Conservation (phyloP, 1,140 invertebrate species). For the Cephus cinctus region DNA sequence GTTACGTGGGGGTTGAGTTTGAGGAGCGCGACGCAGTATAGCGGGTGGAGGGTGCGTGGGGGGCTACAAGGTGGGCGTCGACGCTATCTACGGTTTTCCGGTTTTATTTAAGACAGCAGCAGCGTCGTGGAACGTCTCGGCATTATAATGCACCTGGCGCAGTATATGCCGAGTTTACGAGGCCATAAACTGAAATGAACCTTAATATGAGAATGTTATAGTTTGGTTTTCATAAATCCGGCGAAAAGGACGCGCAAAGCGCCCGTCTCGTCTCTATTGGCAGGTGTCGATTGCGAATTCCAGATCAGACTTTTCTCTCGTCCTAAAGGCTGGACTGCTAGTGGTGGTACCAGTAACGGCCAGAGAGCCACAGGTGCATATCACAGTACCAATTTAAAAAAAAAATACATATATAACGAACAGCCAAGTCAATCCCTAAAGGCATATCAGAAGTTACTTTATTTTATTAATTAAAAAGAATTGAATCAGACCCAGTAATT, state of each 20-base stretch:
- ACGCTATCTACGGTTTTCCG: slow-evolving; percentile 2
- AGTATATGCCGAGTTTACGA: slow-evolving; percentile 36
- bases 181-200: slow-evolving; percentile 41
- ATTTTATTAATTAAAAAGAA: no score
- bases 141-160: slow-evolving; percentile 37
- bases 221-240: slow-evolving; percentile 44
- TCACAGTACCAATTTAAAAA: no score
- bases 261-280: slow-evolving; percentile 16
- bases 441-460: no score
- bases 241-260: slow-evolving; percentile 3
- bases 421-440: no score
- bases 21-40: neutral
- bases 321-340: slow-evolving; percentile 5
- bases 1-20: no score
- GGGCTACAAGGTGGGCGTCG: no score
- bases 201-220: slow-evolving; percentile 46
- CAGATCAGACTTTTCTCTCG: no score
- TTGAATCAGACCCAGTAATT: no score
- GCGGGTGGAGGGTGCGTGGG: no score
- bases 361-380: no score
- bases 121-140: slow-evolving; percentile 9
- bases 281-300: slow-evolving; percentile 22
- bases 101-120: slow-evolving; percentile 22
- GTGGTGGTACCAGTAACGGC: no score
- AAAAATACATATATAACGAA: no score